Base-by-base conservation (phyloP, 35 echinoderm and acorn worm species). In the Apostichopus parvimensis region DNA sequence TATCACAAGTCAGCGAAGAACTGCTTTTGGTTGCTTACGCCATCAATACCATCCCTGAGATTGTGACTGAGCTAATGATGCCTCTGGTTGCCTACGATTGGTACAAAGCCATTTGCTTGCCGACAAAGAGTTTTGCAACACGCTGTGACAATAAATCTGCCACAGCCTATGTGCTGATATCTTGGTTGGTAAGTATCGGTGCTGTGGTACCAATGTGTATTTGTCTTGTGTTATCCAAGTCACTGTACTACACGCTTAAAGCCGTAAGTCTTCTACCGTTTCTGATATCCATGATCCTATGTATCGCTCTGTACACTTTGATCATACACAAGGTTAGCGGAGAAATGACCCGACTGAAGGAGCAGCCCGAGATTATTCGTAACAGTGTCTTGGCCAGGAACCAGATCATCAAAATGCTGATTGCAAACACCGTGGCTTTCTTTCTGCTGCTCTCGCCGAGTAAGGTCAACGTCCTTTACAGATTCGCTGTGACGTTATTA, bases 381-480 rank as follows among this genome's bases (percentile, higher is more conserved):
- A 56, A 55, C 3, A 56, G 34, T 54, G 52, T 82, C 22, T 10
- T 82, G 24, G 79, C 79, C 5, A 45, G 79, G 34, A 82, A 82
- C 54, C 79, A 82, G 52, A 82, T 82, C 55, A 56, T 82, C 18
- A 82, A 82, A n/a, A 82, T 82, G 79, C 25, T 82, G 79, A 82
- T 82, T 20, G 79, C 79, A 82, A 82, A 82, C 79, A 82, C 79
- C 7, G 79, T 12, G 11, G 45, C 79, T 10, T 82, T 82, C 52
- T 82, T 82, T 13, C 6, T 82, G 52, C 54, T 82, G 17, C 79
- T 54, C 26, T 45, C 54, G 11, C 79, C 79, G 9, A 82, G 79
- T 56, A 82, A 82, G 54, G 2, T 55, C 25, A 82, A 82, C 34
- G 54, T 82, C 55, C 55, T 82, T 6, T 82, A 56, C 79, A 55